Percentiles rank a stretch among this genome's conserved stretches.
Evolutionary conservation across 37 sponge, comb jelly and placozoan genomes (phyloP).

Genomic region (Crambe crambe): DNA sequence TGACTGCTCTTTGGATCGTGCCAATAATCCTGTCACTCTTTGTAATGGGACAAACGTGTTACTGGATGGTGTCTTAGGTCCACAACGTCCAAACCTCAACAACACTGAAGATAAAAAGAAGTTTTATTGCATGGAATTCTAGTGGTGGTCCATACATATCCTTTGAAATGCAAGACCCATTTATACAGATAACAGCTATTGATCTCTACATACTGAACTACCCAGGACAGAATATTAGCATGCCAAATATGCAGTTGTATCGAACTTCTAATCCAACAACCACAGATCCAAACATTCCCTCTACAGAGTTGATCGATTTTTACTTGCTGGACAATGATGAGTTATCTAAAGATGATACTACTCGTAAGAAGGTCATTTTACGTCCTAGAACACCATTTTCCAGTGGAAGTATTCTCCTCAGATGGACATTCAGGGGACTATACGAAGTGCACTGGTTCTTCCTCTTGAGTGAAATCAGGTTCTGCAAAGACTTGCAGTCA

Average conservation of each 20-base stretch:
- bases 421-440: slow-evolving; percentile 11
- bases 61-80: neutral
- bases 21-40: neutral
- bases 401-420: neutral
- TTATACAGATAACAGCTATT: neutral
- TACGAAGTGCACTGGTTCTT: slow-evolving; percentile 36
- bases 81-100: neutral
- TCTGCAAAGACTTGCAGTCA: slow-evolving; percentile 9
- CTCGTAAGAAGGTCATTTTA: neutral
- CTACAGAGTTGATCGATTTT: slow-evolving; percentile 1
- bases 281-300: neutral
- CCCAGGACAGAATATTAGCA: slow-evolving; percentile 17
- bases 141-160: neutral
- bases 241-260: slow-evolving; percentile 30
- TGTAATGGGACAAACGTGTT: neutral
- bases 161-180: neutral
- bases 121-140: neutral
- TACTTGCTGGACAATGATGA: slow-evolving; percentile 9
- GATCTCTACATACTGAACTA: slow-evolving; percentile 35
- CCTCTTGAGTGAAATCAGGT: slow-evolving; percentile 38
- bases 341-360: slow-evolving; percentile 1
- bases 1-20: neutral
- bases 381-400: neutral
- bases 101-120: too few relatives aligned
- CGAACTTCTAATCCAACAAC: neutral